Conservation (phyloP, 2,113 vertebrate species). For the Plectropomus leopardus region DNA sequence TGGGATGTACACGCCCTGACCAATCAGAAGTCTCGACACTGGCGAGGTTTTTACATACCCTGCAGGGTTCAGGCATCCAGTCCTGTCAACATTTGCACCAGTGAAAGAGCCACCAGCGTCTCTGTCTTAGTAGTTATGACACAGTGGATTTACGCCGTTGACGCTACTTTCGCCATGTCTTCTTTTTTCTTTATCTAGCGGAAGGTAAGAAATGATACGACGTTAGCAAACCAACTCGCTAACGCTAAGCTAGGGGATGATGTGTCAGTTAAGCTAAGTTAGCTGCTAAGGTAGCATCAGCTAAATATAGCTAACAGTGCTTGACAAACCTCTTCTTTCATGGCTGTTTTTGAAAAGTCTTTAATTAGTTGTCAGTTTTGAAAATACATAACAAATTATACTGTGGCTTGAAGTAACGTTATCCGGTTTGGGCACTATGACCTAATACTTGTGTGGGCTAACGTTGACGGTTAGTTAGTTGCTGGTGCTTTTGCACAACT, state of each 20-base stretch:
- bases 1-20: conserved; percentile 18
- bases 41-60: conserved; percentile 17
- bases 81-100: conserved; percentile 42
- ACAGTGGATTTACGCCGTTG: conserved; percentile 48
- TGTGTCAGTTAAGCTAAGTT: conserved; percentile 56
- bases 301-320: background rate
- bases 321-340: background rate
- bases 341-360: background rate
- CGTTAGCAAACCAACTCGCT: background rate
- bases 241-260: conserved; percentile 44
- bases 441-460: conserved; percentile 2
- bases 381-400: too few species aligned
- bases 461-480: background rate
- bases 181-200: conserved; percentile 81
- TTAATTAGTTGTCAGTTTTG: background rate
- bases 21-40: conserved; percentile 75
- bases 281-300: conserved; percentile 14
- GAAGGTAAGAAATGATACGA: conserved; percentile 75
- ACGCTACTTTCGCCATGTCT: conserved; percentile 44
- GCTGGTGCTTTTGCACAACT: conserved; percentile 1
- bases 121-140: conserved; percentile 67
- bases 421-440: background rate
- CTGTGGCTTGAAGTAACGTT: background rate
- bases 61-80: conserved; percentile 24
- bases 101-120: background rate